Conservation (phyloP, 2,888 invertebrate species). For the Napeogenes sylphis region DNA sequence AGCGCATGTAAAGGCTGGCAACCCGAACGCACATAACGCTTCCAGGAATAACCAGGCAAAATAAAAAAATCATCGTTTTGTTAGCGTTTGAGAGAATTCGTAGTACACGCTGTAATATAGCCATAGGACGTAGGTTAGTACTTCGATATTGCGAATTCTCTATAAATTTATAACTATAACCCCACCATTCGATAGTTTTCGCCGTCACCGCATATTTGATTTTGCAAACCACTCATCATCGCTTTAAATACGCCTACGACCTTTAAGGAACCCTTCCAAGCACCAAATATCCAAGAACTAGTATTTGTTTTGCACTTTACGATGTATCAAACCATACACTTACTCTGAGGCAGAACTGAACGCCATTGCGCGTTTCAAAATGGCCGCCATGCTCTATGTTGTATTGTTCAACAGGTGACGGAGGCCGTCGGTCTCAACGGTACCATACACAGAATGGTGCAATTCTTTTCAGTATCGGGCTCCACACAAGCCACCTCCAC, state of each 20-base stretch:
- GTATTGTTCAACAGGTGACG: slow-evolving; percentile 79
- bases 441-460: slow-evolving; percentile 80
- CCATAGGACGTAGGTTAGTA: slow-evolving; percentile 44
- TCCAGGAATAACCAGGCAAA: slow-evolving; percentile 42
- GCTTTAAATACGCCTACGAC: slow-evolving; percentile 42
- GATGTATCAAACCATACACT: slow-evolving; percentile 1
- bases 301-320: slow-evolving; percentile 12
- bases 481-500: slow-evolving; percentile 79
- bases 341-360: slow-evolving; percentile 19
- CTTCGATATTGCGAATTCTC: slow-evolving; percentile 51
- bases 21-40: slow-evolving; percentile 66
- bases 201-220: slow-evolving; percentile 62
- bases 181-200: slow-evolving; percentile 54
- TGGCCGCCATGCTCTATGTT: slow-evolving; percentile 67
- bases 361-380: slow-evolving; percentile 43
- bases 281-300: background rate
- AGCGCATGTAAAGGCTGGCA: slow-evolving; percentile 71
- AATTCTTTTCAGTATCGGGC: slow-evolving; percentile 80
- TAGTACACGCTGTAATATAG: slow-evolving; percentile 41
- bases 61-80: slow-evolving; percentile 9
- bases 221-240: slow-evolving; percentile 62
- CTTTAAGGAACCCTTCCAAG: slow-evolving; percentile 14
- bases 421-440: slow-evolving; percentile 80
- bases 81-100: slow-evolving; percentile 46
- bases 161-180: slow-evolving; percentile 32